Base-by-base conservation (phyloP, 2,113 vertebrate species). In the Helogale parvula region DNA sequence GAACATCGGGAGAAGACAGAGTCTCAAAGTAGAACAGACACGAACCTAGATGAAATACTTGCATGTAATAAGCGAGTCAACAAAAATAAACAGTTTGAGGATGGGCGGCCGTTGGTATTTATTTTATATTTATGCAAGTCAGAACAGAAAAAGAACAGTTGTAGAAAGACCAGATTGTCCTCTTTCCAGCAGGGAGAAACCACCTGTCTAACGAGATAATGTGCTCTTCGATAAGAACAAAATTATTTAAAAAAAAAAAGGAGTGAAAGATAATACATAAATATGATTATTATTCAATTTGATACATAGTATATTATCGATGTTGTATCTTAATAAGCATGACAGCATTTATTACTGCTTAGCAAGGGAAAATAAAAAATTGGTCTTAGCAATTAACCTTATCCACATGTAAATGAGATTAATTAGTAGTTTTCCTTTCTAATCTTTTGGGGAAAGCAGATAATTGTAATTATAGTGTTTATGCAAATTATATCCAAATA, bases 401-500 rank as follows among this genome's bases (percentile, higher is more conserved):
- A 98, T 95, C 90, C 65, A 97, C 71, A 97, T 98, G 96, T 94
- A 98, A 98, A 98, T 98, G 93, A 98, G 95, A 98, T 98, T 98
- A 98, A 98, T 98, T 98, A 98, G 77, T 97, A 97, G 94, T 98
- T 99, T 97, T 94, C 88, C 76, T 97, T 98, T 93, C 68, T 96
- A 98, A 98, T 98, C 98, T 98, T 98, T 98, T 96, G 97, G 94
- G 97, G 84, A 98, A 98, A 97, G 94, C 29, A 97, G 98, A 97
- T 98, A 98, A 98, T 98, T 97, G 60, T 97, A 98, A 93, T 96
- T 98, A 90, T 91, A 95, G 96, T 98, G 86, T 98, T 98, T 98
- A 98, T 98, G 98, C 97, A 99, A 98, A 98, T 97, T 96, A 4
- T 96, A 94, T 97, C 93, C 97, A 98, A 98, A 98, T 98, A 98